phyloP scores from a whole-genome alignment of 1,140 invertebrate species.

The Matsumurasca onukii region DNA sequence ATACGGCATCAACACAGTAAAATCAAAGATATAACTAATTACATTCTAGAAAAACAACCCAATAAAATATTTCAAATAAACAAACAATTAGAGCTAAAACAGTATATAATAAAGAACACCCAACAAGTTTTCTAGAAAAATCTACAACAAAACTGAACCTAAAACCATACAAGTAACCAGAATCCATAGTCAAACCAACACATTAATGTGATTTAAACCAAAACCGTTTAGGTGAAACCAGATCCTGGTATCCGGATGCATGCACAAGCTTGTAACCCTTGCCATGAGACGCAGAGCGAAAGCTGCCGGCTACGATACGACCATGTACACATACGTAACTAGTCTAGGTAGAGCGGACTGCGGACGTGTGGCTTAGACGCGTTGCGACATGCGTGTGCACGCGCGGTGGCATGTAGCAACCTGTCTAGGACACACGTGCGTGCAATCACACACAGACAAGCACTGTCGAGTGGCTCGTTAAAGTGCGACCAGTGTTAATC shows the following conservation, averaged over 20 bases:
- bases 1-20: constrained; percentile 10
- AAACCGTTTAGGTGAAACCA: constrained; percentile 11
- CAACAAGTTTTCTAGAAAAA: background rate
- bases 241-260: constrained; percentile 4
- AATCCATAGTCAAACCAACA: constrained; percentile 19
- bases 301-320: background rate
- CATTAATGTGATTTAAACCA: constrained; percentile 21
- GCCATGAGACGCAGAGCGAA: background rate
- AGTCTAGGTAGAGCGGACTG: background rate
- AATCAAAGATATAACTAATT: background rate
- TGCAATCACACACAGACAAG: too few relatives aligned
- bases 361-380: too few relatives aligned
- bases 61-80: background rate
- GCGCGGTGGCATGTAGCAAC: too few relatives aligned
- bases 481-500: too few relatives aligned
- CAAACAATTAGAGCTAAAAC: constrained; percentile 9
- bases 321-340: background rate
- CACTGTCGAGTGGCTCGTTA: too few relatives aligned
- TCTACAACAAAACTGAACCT: constrained; percentile 10
- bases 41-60: background rate
- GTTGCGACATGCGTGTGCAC: too few relatives aligned
- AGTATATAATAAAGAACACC: background rate
- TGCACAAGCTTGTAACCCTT: constrained; percentile 15
- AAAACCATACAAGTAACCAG: constrained; percentile 10
- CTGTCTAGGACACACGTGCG: too few relatives aligned